Evolutionary conservation across 1,140 invertebrate genomes (phyloP), one percentile per base, ranked within the genome.

Genomic region (Heliothis subflexa): DNA sequence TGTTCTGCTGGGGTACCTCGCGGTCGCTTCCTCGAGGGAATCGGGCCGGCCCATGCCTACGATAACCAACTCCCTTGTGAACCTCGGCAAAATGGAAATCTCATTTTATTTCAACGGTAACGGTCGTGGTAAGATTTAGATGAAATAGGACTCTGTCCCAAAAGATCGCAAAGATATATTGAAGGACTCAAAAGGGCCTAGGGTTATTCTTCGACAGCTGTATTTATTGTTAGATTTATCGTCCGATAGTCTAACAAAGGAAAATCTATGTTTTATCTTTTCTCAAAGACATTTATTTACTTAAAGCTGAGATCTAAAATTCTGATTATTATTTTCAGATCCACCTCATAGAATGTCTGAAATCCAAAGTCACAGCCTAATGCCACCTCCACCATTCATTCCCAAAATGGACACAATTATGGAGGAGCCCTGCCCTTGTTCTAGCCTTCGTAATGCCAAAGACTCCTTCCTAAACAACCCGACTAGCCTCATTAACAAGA

Each of bases 11-110:
- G 40, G 61, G 3, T 81, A 68, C 11, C 14, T 87, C 71, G 75
- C 77, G 9, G 55, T 73, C 47, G 81, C 57, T 13, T 52, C 71
- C 33, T 78, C 80, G 9, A 54, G 83, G 12, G 88, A 87, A 21
- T 61, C 76, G 14, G 16, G 78, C 5, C 86, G 80, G 52, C 64
- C 85, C 9, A 72, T 88, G 59, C 90, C 90, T 9, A 75, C 85
- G 13, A 85, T 91, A 55, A 86, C 85, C 59, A 88, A 89, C 64
- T 94, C 92, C 16, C 75, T 94, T 18, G 86, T 94, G 21, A 94
- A 93, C 78, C 82, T 94, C 33, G 92, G 92, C 3, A 94, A 92
- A 83, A 91, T 94, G 87, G 92, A 93, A 66, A 83, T 94, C 40
- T 85, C 90, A 5, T 90, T 94, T 18, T 84, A 92, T 79, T 84